Evolutionary conservation across 2,888 invertebrate genomes (phyloP).

Genomic region (Amphimallon solstitiale): DNA sequence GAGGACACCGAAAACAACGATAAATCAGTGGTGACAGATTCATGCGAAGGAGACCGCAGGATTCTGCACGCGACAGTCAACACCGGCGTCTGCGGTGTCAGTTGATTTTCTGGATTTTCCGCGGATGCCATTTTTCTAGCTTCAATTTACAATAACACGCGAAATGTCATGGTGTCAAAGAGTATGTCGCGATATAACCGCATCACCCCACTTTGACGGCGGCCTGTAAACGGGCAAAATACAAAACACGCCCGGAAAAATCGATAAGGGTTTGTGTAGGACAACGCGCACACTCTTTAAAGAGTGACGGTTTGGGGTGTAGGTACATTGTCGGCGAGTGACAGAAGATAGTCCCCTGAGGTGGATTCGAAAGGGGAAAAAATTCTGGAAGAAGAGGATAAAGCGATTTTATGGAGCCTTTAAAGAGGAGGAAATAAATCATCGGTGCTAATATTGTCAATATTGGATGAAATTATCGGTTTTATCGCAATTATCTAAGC

Average conservation of each 20-base stretch:
- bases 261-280: conserved; percentile 22
- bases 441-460: neutral
- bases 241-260: conserved; percentile 34
- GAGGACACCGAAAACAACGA: conserved; percentile 79
- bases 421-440: neutral
- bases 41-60: conserved; percentile 82
- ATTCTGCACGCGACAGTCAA: conserved; percentile 70
- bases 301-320: neutral
- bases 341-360: neutral
- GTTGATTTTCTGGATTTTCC: conserved; percentile 51
- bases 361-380: neutral
- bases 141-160: too few relatives aligned
- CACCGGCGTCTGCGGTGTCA: conserved; percentile 64
- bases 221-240: conserved; percentile 7
- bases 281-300: conserved; percentile 13
- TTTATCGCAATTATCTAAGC: too few relatives aligned
- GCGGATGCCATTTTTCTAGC: conserved; percentile 42
- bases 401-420: neutral
- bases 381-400: neutral
- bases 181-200: neutral
- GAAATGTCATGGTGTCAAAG: too few relatives aligned
- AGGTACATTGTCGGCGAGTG: neutral
- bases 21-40: conserved; percentile 84
- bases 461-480: neutral
- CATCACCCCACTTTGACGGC: neutral